Base-by-base conservation (phyloP, 2,888 invertebrate species). In the Rotaria magnacalcarata region DNA sequence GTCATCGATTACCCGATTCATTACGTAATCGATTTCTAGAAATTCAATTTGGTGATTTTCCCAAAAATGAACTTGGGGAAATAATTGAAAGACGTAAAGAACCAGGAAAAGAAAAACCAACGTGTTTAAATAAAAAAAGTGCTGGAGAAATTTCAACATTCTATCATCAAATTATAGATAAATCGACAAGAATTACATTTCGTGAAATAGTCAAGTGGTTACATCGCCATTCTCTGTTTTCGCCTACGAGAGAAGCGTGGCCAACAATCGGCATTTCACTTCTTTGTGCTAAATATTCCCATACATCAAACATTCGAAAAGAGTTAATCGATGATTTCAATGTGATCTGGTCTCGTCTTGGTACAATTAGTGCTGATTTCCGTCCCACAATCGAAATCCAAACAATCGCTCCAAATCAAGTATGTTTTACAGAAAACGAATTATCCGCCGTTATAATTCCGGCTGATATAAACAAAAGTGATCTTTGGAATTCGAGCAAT, bases 161-260 rank as follows among this genome's bases (percentile, higher is more conserved):
- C 21, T 75, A 75, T 75, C 75, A 75, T 43, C 7, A 21, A 3
- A 24, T 43, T 27, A 67, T 67, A 14, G 4, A 27, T 4, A 34
- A 27, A 19, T 43, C 19, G n/a, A n/a, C 41, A 21, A 41, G 75
- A 21, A 75, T 75, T 43, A 75, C 75, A 41, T 75, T 75, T 75
- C 75, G 75, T 43, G 75, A 75, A 43, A 41, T 75, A 19, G 43
- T 75, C 43, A 75, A 75, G 43, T 75, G 75, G 75, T n/a, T 75
- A 19, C 75, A 75, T 75, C 41, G 75, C 5, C 75, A 75, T 75
- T 16, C 75, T 19, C 75, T 75, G 3, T 75, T 75, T 41, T 75
- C 43, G 24, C 41, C 75, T 2, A 75, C 34, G 0, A 75, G 1
- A 43, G 75, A 75, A 16, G 5, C 19, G 21, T 75, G 75, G 75